These are phyloP conservation scores for Dasypogon diadema DNA, from an alignment of 2,888 invertebrate genomes.

Conservation along the genomic window DNA sequence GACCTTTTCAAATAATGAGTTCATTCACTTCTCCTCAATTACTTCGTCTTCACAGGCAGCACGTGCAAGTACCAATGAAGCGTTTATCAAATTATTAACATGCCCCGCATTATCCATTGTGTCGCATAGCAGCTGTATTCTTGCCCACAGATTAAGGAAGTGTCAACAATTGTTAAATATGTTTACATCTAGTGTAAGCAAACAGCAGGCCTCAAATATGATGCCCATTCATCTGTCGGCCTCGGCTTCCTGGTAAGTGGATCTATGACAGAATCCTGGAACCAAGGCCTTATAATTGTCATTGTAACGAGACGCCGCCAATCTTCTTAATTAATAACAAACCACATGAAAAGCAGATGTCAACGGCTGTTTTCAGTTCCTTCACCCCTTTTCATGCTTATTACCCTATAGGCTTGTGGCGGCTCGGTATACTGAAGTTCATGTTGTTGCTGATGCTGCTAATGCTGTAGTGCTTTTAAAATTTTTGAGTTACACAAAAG, in stretches of 20 bases:
- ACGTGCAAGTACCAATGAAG: not conserved
- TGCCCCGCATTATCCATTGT: constrained; percentile 16
- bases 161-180: constrained; percentile 30
- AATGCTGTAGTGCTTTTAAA: not conserved
- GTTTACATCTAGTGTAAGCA: constrained; percentile 21
- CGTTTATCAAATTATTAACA: constrained; percentile 15
- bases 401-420: not conserved
- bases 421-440: no score
- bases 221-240: constrained; percentile 12
- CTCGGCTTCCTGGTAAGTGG: constrained; percentile 14
- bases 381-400: constrained; percentile 22
- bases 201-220: not conserved
- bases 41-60: not conserved
- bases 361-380: constrained; percentile 41
- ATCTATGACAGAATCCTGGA: not conserved
- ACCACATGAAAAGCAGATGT: constrained; percentile 47
- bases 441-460: not conserved
- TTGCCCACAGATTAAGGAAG: constrained; percentile 19
- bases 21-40: not conserved
- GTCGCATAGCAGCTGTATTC: not conserved
- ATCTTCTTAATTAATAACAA: constrained; percentile 46
- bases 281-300: not conserved
- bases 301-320: constrained; percentile 22
- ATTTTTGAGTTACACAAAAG: constrained; percentile 21
- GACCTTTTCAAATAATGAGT: no score